Conservation (phyloP, 2,888 invertebrate species). For the Parnassius apollo region DNA sequence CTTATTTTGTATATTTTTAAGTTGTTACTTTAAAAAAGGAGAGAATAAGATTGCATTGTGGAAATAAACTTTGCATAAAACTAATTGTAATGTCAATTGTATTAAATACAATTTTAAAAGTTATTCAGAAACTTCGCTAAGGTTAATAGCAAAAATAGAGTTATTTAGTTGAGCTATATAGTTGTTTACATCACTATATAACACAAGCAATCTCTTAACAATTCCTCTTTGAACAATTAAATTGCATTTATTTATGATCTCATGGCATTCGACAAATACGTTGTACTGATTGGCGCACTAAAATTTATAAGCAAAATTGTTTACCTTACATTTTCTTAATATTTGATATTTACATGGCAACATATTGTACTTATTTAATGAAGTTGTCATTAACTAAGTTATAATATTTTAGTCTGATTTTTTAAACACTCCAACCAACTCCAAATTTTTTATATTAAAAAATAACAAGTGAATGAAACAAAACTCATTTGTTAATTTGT, state of each 20-base stretch:
- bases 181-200: conserved; percentile 30
- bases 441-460: too few species aligned
- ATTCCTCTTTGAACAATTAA: conserved; percentile 40
- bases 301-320: conserved; percentile 34
- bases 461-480: too few species aligned
- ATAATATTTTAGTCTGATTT: not conserved
- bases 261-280: conserved; percentile 52
- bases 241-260: conserved; percentile 78
- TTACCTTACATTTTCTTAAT: conserved; percentile 29
- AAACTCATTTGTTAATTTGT: too few species aligned
- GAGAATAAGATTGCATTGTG: conserved; percentile 79
- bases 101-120: conserved; percentile 68
- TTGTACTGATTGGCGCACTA: conserved; percentile 40
- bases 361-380: conserved; percentile 8
- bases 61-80: conserved; percentile 67
- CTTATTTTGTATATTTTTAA: conserved; percentile 55
- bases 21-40: conserved; percentile 71
- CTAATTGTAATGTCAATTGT: conserved; percentile 69
- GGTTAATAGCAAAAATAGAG: conserved; percentile 42
- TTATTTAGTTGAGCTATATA: conserved; percentile 44
- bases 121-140: conserved; percentile 59
- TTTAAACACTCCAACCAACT: not conserved
- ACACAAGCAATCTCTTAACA: conserved; percentile 44
- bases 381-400: not conserved
- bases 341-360: conserved; percentile 9